Evolutionary conservation across 2,113 vertebrate species (phyloP).

Genomic region (Pavo muticus): DNA sequence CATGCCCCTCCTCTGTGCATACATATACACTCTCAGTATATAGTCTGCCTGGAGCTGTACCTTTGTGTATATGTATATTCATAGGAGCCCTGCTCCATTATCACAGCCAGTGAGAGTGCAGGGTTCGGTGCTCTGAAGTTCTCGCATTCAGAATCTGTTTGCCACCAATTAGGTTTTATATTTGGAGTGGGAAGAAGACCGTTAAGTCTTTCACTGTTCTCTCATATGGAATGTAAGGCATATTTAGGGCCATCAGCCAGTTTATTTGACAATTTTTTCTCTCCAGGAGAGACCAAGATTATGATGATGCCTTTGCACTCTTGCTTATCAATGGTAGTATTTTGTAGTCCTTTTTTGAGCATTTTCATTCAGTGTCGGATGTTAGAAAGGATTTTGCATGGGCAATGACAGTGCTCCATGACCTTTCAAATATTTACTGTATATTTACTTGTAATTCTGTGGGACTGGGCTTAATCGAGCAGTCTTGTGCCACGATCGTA

Average conservation of each 20-base stretch:
- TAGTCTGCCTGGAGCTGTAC: background rate
- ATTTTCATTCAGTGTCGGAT: background rate
- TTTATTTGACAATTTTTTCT: background rate
- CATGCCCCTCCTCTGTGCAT: rapidly evolving
- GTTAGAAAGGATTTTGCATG: background rate
- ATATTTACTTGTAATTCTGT: background rate
- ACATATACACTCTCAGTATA: background rate
- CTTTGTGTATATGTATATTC: background rate
- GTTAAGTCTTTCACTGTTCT: background rate
- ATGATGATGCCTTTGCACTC: background rate
- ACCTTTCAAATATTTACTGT: background rate
- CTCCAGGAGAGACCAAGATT: background rate
- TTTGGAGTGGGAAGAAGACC: background rate
- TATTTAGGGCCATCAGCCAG: background rate
- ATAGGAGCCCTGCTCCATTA: background rate
- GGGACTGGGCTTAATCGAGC: background rate
- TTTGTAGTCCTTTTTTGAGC: background rate
- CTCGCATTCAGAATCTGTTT: background rate
- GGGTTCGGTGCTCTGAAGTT: background rate
- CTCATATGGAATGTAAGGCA: background rate
- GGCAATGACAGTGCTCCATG: background rate
- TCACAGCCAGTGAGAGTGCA: background rate
- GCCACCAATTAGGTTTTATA: background rate
- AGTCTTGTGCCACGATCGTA: no score
- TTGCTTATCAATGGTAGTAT: background rate